These are phyloP conservation scores for Ornithoptera priamus DNA, from an alignment of 2,888 invertebrate genomes.

Conservation along the genomic window DNA sequence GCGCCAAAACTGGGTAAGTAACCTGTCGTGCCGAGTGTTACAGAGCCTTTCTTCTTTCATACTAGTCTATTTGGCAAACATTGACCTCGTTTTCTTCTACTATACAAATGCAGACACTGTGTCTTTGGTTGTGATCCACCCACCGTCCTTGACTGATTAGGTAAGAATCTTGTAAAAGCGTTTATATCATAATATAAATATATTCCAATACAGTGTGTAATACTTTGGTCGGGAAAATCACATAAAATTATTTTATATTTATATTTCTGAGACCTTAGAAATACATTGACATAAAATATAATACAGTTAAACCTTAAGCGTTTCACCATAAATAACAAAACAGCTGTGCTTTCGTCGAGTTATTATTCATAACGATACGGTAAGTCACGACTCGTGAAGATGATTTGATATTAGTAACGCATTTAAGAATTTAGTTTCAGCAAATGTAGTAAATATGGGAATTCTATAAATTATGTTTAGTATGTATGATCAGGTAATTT, in stretches of 20 bases:
- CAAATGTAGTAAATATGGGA: neutral
- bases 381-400: too few relatives aligned
- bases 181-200: constrained; percentile 1
- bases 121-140: constrained; percentile 10
- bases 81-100: constrained; percentile 56
- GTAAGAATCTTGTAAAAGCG: constrained; percentile 23
- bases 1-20: constrained; percentile 71
- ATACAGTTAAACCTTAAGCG: too few relatives aligned
- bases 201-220: neutral
- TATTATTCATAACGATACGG: too few relatives aligned
- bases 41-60: constrained; percentile 71
- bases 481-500: constrained; percentile 30
- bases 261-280: too few relatives aligned
- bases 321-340: too few relatives aligned
- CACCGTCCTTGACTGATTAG: constrained; percentile 29
- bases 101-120: constrained; percentile 13
- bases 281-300: too few relatives aligned
- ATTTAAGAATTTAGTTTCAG: neutral
- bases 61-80: constrained; percentile 65
- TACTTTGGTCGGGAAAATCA: neutral
- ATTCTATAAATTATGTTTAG: constrained; percentile 6
- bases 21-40: constrained; percentile 58
- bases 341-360: too few relatives aligned
- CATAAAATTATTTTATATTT: too few relatives aligned
- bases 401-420: too few relatives aligned